Evolutionary conservation across 2,888 invertebrate species (phyloP).

Genomic region (Globia sparganii): DNA sequence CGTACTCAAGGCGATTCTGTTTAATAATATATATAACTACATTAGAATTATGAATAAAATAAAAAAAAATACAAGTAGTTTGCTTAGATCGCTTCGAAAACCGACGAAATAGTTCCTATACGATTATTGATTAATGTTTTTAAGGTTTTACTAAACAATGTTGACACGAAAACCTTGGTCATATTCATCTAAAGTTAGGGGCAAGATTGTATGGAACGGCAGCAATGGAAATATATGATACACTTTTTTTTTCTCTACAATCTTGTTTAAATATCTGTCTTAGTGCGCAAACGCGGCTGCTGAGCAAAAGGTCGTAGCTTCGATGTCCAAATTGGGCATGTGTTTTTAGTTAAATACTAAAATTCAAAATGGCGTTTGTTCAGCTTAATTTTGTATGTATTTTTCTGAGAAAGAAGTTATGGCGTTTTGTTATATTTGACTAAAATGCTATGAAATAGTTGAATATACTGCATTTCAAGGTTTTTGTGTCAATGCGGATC

Average conservation of each 20-base stretch:
- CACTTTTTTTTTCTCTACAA: constrained; percentile 16
- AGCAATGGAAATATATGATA: background rate
- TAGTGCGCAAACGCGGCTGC: background rate
- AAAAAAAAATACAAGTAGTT: constrained; percentile 66
- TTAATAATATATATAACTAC: constrained; percentile 66
- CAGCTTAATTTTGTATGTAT: background rate
- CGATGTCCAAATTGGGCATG: background rate
- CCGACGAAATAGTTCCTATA: constrained; percentile 81
- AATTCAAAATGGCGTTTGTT: background rate
- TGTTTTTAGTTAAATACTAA: background rate
- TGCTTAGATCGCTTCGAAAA: constrained; percentile 83
- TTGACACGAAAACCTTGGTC: constrained; percentile 48
- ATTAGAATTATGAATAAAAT: constrained; percentile 57
- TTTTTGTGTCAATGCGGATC: constrained; percentile 42
- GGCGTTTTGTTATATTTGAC: background rate
- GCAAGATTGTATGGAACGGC: background rate
- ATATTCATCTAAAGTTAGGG: background rate
- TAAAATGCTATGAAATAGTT: background rate
- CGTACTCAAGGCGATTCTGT: constrained; percentile 32
- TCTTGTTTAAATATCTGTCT: background rate
- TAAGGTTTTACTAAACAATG: constrained; percentile 57
- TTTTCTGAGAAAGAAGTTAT: background rate
- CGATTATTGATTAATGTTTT: constrained; percentile 63
- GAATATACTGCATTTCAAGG: constrained; percentile 12
- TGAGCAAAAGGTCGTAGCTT: background rate